Evolutionary conservation across 2,797 vertebrate species (phyloP).

Genomic region (Danio kyathit): DNA sequence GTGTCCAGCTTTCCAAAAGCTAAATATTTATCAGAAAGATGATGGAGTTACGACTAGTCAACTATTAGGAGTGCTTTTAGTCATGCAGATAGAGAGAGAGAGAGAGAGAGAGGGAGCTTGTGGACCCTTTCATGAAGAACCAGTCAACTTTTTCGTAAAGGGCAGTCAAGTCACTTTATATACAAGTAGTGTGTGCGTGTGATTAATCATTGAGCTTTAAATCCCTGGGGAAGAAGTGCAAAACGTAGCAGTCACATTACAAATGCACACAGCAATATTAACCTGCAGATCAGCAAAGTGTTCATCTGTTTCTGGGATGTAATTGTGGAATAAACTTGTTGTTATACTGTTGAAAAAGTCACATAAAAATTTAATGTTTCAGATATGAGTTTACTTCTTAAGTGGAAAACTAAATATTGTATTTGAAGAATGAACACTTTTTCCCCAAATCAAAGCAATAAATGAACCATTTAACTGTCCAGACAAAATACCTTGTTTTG

Average conservation of each 20-base stretch:
- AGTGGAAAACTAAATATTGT: not conserved
- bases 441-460: not conserved
- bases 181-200: slow-evolving; percentile 50
- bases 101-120: not conserved
- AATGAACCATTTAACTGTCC: no score
- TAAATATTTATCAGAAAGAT: not conserved
- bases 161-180: slow-evolving; percentile 45
- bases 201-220: slow-evolving; percentile 65
- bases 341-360: not conserved
- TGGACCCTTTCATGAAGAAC: not conserved
- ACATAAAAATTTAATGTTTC: not conserved
- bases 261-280: slow-evolving; percentile 54
- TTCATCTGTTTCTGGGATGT: not conserved
- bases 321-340: not conserved
- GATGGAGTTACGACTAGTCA: not conserved
- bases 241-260: slow-evolving; percentile 43
- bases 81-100: slow-evolving; percentile 9
- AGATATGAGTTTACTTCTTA: not conserved
- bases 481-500: not conserved
- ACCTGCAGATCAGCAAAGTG: slow-evolving; percentile 37
- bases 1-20: slow-evolving; percentile 30
- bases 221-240: slow-evolving; percentile 59
- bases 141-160: slow-evolving; percentile 20
- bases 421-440: not conserved
- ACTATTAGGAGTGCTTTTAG: not conserved